Percentiles rank a stretch among this genome's conserved stretches.
These are phyloP conservation scores for Jacana jacana DNA, from an alignment of 2,113 vertebrate genomes.

Conservation along the genomic window DNA sequence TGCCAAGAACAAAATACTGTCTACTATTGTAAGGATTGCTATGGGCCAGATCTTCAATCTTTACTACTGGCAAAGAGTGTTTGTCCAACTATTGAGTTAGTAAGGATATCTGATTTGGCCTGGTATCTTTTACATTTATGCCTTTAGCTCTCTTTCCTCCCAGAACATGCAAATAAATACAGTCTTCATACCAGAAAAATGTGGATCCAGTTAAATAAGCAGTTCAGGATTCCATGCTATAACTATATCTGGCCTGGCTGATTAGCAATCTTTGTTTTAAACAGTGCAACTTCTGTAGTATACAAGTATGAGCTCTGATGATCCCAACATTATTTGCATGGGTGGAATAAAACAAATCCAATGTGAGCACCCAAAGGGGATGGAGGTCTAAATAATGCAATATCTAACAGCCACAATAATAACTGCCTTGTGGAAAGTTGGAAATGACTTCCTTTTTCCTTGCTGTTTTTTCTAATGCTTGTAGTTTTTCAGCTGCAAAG, in stretches of 20 bases:
- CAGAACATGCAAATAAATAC: neutral
- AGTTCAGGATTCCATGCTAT: neutral
- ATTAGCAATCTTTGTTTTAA: neutral
- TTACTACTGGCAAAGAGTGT: neutral
- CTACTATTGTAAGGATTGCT: conserved; percentile 1
- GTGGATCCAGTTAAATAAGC: neutral
- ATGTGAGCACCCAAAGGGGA: neutral
- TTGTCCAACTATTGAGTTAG: conserved; percentile 29
- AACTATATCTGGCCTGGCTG: neutral
- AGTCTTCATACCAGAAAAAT: neutral
- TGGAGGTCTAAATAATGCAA: neutral
- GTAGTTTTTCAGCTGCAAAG: neutral
- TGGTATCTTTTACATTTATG: neutral
- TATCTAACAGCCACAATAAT: neutral
- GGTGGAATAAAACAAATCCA: neutral
- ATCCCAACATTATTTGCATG: neutral
- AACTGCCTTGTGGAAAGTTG: neutral
- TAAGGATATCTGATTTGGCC: conserved; percentile 23
- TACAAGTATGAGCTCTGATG: neutral
- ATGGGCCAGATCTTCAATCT: conserved; percentile 38
- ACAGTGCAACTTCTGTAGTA: neutral
- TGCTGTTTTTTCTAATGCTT: neutral
- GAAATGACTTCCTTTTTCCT: neutral
- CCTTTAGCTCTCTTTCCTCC: neutral
- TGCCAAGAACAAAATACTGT: conserved; percentile 5